Conservation (phyloP, 1,140 invertebrate genomes). For the Papilio polyxenes region DNA sequence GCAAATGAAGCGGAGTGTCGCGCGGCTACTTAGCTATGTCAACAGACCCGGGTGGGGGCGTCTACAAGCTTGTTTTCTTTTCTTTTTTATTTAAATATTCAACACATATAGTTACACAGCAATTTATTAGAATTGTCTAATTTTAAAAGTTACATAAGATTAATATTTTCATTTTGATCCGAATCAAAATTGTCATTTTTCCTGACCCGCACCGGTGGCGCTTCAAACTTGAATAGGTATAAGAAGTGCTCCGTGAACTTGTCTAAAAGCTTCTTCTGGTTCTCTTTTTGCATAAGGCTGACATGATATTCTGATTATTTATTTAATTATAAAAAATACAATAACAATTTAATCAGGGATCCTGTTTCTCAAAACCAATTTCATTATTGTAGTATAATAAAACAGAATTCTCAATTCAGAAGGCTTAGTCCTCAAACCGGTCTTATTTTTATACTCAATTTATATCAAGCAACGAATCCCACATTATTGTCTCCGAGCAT, state of each 20-base stretch:
- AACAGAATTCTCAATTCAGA: slow-evolving; percentile 11
- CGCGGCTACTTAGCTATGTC: slow-evolving; percentile 77
- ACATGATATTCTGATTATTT: too few species aligned
- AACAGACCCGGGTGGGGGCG: slow-evolving; percentile 59
- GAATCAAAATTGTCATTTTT: neutral
- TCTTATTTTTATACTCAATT: slow-evolving; percentile 77
- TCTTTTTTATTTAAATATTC: slow-evolving; percentile 37
- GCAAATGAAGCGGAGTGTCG: slow-evolving; percentile 77
- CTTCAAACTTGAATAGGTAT: too few species aligned
- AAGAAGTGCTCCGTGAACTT: neutral
- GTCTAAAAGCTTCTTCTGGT: neutral
- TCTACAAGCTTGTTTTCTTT: slow-evolving; percentile 43
- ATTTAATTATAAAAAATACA: neutral
- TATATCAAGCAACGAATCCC: slow-evolving; percentile 77
- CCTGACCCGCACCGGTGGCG: neutral
- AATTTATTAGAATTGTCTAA: neutral
- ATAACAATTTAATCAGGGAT: neutral
- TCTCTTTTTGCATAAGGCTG: neutral
- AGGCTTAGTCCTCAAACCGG: neutral
- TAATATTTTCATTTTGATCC: neutral
- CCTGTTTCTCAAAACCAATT: neutral
- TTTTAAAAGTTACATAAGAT: neutral
- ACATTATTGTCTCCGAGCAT: slow-evolving; percentile 79
- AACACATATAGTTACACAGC: neutral
- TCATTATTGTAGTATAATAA: slow-evolving; percentile 3